Conservation (phyloP, 2,113 vertebrate genomes). For the Mungos mungo region DNA sequence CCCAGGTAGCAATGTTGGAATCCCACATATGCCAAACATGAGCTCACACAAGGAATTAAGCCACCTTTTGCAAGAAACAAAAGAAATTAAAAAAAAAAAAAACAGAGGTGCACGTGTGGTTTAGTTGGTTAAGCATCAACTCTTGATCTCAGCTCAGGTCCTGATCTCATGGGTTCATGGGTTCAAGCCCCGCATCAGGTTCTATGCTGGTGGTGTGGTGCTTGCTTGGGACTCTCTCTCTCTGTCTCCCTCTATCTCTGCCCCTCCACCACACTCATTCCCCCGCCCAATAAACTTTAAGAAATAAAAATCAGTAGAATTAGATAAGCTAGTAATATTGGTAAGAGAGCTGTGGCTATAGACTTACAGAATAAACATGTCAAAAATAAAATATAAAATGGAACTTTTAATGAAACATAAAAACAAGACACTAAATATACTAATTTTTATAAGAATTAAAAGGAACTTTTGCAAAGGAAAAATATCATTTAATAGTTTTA, state of each 20-base stretch:
- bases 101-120: background rate
- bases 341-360: background rate
- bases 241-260: no score
- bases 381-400: conserved; percentile 2
- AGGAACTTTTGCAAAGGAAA: conserved; percentile 2
- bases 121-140: no score
- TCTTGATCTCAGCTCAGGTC: no score
- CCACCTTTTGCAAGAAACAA: background rate
- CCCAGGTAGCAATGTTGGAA: background rate
- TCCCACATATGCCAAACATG: background rate
- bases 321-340: background rate
- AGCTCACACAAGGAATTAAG: background rate
- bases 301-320: background rate
- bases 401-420: background rate
- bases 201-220: no score
- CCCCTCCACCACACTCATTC: no score
- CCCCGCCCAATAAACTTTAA: background rate
- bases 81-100: background rate
- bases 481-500: background rate
- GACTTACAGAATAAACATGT: background rate
- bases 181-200: no score
- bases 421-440: background rate
- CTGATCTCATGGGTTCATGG: no score
- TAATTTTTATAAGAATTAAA: conserved; percentile 8
- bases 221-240: no score